A percentile compares a stretch with the other conserved stretches of the same genome.
phyloP scores from a whole-genome alignment of 2,113 vertebrate genomes.

The Anas platyrhynchos region DNA sequence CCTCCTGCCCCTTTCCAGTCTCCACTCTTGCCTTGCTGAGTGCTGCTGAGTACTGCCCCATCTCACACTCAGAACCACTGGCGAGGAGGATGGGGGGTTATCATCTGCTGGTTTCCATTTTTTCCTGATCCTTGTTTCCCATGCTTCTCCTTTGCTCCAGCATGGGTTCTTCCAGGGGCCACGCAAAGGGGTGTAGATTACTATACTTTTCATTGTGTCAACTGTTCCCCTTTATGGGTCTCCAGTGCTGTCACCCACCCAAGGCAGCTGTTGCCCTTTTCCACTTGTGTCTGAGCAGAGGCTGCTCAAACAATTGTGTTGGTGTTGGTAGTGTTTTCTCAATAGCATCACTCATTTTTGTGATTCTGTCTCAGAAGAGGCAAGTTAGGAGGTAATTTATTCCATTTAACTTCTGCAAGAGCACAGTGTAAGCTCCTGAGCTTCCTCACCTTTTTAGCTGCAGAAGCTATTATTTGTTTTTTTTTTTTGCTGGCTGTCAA shows the following conservation, averaged over 20 bases:
- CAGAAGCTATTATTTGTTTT: not conserved
- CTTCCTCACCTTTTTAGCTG: not conserved
- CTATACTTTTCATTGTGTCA: accelerated
- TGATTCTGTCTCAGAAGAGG: not conserved
- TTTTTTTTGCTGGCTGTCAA: not conserved
- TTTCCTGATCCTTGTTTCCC: not conserved
- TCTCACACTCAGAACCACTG: accelerated
- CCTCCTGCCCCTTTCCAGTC: accelerated
- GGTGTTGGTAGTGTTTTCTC: not conserved
- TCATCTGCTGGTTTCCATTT: accelerated
- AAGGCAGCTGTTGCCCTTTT: not conserved
- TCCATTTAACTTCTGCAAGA: not conserved
- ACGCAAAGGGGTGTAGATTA: not conserved
- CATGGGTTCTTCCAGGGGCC: too few relatives aligned
- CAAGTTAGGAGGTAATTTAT: not conserved
- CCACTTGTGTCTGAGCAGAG: not conserved
- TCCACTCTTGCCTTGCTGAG: accelerated
- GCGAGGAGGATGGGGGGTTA: accelerated
- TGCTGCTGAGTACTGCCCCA: accelerated
- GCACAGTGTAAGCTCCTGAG: not conserved
- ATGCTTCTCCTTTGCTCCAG: not conserved
- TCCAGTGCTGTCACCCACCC: accelerated
- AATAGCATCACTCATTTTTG: not conserved
- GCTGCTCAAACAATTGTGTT: not conserved
- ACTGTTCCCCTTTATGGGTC: not conserved